Evolutionary conservation across 1,140 invertebrate species (phyloP).

Genomic region (Zaprionus davidi): DNA sequence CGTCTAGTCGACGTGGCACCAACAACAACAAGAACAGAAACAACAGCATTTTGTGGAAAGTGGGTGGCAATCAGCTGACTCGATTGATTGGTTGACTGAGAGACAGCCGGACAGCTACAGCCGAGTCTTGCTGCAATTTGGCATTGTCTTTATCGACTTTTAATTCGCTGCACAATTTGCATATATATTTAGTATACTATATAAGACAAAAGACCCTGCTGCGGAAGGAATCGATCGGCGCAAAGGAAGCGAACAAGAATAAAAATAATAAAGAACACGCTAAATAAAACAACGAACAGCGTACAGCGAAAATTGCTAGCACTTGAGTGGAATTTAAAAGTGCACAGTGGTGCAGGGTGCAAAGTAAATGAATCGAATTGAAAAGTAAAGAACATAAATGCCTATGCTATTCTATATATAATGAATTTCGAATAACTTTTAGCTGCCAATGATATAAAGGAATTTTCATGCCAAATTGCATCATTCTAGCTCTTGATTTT

Average conservation of each 20-base stretch:
- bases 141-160: constrained; percentile 50
- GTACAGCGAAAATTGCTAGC: constrained; percentile 63
- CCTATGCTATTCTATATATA: neutral
- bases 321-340: constrained; percentile 76
- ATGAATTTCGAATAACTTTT: neutral
- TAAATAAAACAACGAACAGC: constrained; percentile 26
- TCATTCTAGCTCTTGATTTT: too few species aligned
- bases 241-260: constrained; percentile 46
- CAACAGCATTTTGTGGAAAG: constrained; percentile 10
- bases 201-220: constrained; percentile 52
- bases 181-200: constrained; percentile 39
- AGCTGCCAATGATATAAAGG: too few species aligned
- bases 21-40: constrained; percentile 23
- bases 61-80: constrained; percentile 47
- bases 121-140: constrained; percentile 30
- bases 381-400: neutral
- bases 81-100: constrained; percentile 10
- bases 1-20: constrained; percentile 70
- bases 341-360: constrained; percentile 28
- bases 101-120: neutral
- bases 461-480: neutral
- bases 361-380: neutral
- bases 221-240: constrained; percentile 52
- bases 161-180: constrained; percentile 59
- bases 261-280: constrained; percentile 17